Conservation (phyloP, 1,140 invertebrate genomes). For the Trichonephila clavipes region DNA sequence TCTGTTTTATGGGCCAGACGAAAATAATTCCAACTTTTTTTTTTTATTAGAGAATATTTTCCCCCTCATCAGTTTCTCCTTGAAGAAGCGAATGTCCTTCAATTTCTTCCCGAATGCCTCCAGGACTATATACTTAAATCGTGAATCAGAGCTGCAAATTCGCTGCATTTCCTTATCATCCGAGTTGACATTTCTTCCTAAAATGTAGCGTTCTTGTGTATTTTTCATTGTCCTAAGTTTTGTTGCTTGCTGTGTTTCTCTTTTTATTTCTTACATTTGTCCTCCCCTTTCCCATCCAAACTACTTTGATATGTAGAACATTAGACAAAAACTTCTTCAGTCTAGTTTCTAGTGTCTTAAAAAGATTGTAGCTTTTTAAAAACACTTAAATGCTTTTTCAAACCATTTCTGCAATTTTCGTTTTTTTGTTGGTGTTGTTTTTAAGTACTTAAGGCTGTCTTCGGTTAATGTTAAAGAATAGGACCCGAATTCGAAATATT, state of each 20-base stretch:
- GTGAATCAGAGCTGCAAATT: constrained; percentile 40
- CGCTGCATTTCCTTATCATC: constrained; percentile 16
- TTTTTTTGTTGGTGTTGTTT: too few relatives aligned
- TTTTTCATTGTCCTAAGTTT: not conserved
- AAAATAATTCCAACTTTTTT: constrained; percentile 10
- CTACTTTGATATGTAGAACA: not conserved
- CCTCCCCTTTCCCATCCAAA: too few relatives aligned
- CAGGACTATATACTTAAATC: constrained; percentile 29
- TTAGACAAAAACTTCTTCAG: too few relatives aligned
- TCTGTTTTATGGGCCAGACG: not conserved
- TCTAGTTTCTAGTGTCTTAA: too few relatives aligned
- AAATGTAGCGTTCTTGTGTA: not conserved
- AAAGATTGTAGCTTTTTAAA: too few relatives aligned
- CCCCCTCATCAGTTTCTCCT: not conserved
- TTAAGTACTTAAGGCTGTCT: too few relatives aligned
- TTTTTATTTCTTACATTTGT: not conserved
- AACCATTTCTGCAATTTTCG: too few relatives aligned
- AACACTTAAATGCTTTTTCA: too few relatives aligned
- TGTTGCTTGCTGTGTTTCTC: too few relatives aligned
- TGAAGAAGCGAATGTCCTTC: constrained; percentile 34
- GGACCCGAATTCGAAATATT: too few relatives aligned
- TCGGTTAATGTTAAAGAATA: too few relatives aligned
- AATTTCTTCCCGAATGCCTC: constrained; percentile 10
- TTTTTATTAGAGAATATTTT: not conserved
- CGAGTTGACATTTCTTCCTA: not conserved